Conservation (phyloP, 1,140 invertebrate species). For the Aphaenogaster ashmeadi region DNA sequence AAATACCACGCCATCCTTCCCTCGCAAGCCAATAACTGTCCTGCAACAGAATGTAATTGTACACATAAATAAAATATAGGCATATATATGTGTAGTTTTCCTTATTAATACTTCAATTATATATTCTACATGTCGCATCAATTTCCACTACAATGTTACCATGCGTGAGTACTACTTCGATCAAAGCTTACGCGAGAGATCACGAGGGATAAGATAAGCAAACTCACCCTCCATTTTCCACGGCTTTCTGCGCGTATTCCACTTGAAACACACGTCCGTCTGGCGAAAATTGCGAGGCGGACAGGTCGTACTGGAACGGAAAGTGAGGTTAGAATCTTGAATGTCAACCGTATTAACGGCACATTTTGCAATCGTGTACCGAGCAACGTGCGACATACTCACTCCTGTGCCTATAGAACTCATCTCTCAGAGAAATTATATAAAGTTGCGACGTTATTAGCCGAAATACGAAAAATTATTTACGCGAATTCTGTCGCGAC, state of each 20-base stretch:
- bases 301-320: slow-evolving; percentile 97
- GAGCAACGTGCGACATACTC: slow-evolving; percentile 86
- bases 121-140: background rate
- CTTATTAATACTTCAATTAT: background rate
- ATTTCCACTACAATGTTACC: background rate
- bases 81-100: background rate
- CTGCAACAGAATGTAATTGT: slow-evolving; percentile 83
- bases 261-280: slow-evolving; percentile 99
- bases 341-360: slow-evolving; percentile 3
- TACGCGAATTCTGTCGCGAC: slow-evolving; percentile 23
- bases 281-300: slow-evolving; percentile 99
- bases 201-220: background rate
- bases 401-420: slow-evolving; percentile 98
- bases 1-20: slow-evolving; percentile 98
- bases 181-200: background rate
- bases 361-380: slow-evolving; percentile 49
- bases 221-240: slow-evolving; percentile 98
- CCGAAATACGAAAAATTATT: slow-evolving; percentile 65
- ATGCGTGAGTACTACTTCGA: background rate
- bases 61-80: background rate
- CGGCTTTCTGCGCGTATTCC: slow-evolving; percentile 99
- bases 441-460: background rate
- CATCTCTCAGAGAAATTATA: slow-evolving; percentile 88
- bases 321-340: slow-evolving; percentile 73
- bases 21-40: slow-evolving; percentile 97